Evolutionary conservation across 2,113 vertebrate genomes (phyloP).

Genomic region (Copsychus sechellarum): DNA sequence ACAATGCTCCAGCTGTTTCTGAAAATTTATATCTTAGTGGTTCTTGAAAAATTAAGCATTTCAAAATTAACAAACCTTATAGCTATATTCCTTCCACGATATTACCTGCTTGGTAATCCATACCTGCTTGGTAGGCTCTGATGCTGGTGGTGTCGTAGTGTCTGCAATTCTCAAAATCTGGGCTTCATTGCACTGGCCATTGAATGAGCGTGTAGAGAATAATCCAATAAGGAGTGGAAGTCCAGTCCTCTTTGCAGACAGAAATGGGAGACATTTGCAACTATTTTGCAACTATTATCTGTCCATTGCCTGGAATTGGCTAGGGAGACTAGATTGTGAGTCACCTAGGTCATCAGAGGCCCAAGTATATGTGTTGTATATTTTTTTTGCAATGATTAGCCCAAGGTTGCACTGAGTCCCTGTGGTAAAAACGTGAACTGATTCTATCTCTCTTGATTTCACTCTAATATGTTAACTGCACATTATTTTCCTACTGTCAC

Average conservation of each 20-base stretch:
- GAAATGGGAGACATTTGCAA: not conserved
- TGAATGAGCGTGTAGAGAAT: not conserved
- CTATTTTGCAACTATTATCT: not conserved
- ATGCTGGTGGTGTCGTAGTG: not conserved
- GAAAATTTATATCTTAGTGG: not conserved
- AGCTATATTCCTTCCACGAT: not conserved
- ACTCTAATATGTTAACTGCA: not conserved
- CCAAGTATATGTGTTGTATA: not conserved
- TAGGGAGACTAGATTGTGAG: not conserved
- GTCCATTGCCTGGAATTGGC: not conserved
- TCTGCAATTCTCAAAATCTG: not conserved
- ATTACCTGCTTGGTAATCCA: not conserved
- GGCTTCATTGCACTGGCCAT: not conserved
- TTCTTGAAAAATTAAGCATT: not conserved
- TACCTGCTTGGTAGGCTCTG: not conserved
- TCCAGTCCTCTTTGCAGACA: not conserved
- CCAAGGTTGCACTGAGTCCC: not conserved
- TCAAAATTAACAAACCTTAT: not conserved
- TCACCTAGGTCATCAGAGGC: not conserved
- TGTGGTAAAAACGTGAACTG: not conserved
- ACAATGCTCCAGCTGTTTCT: not conserved
- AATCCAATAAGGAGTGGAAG: not conserved
- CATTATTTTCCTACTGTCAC: not conserved
- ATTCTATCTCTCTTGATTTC: not conserved
- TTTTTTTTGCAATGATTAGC: not conserved